A percentile compares a stretch with the other conserved stretches of the same genome.
Evolutionary conservation across 2,113 vertebrate genomes (phyloP).

Genomic region (Butorides virescens): DNA sequence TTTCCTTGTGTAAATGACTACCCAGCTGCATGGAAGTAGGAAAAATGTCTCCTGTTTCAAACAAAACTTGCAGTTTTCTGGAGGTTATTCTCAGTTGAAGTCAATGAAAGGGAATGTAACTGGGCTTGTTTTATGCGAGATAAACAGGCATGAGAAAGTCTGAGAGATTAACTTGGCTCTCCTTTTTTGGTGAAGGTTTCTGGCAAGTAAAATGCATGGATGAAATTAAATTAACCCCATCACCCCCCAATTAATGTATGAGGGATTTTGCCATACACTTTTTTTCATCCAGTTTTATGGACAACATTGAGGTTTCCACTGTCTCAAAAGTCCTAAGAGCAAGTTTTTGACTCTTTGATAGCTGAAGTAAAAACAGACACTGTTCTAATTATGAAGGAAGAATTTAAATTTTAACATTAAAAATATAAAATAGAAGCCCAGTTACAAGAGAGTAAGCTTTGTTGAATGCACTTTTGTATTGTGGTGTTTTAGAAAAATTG

Average conservation of each 20-base stretch:
- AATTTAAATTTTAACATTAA: neutral
- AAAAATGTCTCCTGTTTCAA: neutral
- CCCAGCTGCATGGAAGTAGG: constrained; percentile 3
- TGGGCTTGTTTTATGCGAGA: neutral
- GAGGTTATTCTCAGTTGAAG: neutral
- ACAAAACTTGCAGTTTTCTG: neutral
- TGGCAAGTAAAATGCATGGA: neutral
- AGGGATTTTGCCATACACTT: neutral
- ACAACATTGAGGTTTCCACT: neutral
- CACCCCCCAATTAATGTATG: rapidly evolving
- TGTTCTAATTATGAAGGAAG: neutral
- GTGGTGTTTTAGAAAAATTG: neutral
- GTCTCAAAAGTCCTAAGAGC: neutral
- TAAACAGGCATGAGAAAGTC: neutral
- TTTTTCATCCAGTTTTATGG: neutral
- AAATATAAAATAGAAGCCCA: neutral
- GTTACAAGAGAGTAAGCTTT: neutral
- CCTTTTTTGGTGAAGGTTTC: neutral
- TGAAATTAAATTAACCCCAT: neutral
- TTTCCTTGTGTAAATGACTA: constrained; percentile 30
- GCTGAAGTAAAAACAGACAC: neutral
- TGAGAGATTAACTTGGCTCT: neutral
- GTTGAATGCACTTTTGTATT: neutral
- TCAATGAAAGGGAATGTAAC: neutral
- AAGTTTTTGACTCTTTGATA: neutral